These are phyloP conservation scores for Tetramorium simillimum DNA, from an alignment of 1,140 invertebrate species.

Conservation along the genomic window DNA sequence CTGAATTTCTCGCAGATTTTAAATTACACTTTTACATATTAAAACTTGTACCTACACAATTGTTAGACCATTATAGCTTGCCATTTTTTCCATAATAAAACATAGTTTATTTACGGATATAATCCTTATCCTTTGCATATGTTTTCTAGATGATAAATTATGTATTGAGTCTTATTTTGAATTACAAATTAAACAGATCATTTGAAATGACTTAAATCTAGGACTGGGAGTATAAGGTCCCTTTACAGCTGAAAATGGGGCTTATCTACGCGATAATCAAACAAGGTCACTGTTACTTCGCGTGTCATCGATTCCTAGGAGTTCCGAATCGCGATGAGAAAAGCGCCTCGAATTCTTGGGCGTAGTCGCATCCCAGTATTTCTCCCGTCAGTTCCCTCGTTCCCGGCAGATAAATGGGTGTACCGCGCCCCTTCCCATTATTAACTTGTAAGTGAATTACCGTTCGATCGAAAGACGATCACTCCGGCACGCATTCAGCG, in stretches of 20 bases:
- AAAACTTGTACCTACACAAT: neutral
- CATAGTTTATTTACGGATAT: neutral
- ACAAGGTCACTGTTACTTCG: constrained; percentile 57
- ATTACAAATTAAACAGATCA: neutral
- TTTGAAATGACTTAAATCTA: neutral
- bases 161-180: neutral
- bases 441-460: constrained; percentile 86
- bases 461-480: constrained; percentile 83
- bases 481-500: constrained; percentile 74
- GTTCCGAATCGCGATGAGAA: constrained; percentile 39
- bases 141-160: neutral
- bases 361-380: constrained; percentile 60
- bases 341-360: constrained; percentile 48
- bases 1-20: neutral
- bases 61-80: neutral
- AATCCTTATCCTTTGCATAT: neutral
- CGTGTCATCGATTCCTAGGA: constrained; percentile 50
- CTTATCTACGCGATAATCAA: constrained; percentile 12
- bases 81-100: neutral
- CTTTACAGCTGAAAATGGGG: neutral
- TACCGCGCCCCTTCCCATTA: constrained; percentile 82
- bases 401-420: constrained; percentile 80
- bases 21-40: neutral
- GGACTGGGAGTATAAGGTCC: neutral
- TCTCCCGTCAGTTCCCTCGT: constrained; percentile 61